phyloP scores from a whole-genome alignment of 2,113 vertebrate genomes.

The Peromyscus maniculatus region DNA sequence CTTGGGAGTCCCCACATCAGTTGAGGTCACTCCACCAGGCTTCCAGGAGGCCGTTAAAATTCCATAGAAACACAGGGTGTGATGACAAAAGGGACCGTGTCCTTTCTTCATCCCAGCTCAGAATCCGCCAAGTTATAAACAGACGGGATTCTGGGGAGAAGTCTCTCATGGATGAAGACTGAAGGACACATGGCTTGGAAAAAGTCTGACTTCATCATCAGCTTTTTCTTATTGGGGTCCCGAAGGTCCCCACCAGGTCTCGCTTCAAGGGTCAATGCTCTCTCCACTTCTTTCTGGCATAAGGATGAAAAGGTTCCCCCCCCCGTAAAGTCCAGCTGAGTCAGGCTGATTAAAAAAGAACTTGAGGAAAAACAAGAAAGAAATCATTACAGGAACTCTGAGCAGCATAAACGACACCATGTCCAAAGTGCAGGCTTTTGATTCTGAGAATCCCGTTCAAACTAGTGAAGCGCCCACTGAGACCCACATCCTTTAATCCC shows the following conservation, averaged over 20 bases:
- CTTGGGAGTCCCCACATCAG: background rate
- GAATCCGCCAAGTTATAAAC: background rate
- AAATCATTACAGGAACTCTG: constrained; percentile 71
- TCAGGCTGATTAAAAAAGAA: constrained; percentile 56
- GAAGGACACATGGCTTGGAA: background rate
- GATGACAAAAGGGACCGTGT: background rate
- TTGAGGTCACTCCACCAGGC: background rate
- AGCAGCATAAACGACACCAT: constrained; percentile 15
- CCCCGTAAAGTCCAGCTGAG: constrained; percentile 34
- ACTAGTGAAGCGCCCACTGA: constrained; percentile 26
- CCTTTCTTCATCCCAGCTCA: background rate
- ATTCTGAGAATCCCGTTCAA: constrained; percentile 71
- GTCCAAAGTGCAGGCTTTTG: constrained; percentile 61
- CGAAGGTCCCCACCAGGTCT: background rate
- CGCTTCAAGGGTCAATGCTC: background rate
- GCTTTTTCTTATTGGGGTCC: constrained; percentile 1
- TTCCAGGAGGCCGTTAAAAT: background rate
- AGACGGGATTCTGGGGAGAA: background rate
- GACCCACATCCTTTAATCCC: constrained; percentile 42
- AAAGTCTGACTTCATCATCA: background rate
- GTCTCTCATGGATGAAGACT: background rate
- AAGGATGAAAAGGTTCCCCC: background rate
- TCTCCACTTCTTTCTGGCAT: background rate
- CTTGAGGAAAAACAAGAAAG: constrained; percentile 59
- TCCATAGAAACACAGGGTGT: background rate